phyloP scores from a whole-genome alignment of 2,888 invertebrate genomes.

The Busseola fusca region DNA sequence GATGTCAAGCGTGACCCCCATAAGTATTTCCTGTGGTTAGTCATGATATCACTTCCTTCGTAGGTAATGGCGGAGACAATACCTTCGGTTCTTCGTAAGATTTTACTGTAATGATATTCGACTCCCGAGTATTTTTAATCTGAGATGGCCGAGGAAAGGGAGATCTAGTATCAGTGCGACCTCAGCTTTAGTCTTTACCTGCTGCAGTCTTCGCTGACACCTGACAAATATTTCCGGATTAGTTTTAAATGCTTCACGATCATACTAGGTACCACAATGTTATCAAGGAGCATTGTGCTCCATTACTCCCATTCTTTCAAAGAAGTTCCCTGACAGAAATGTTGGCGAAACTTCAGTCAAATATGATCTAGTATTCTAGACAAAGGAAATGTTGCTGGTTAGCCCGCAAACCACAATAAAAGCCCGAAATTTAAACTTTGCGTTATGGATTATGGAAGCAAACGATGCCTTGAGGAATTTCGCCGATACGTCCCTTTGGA shows the following conservation, averaged over 20 bases:
- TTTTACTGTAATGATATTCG: neutral
- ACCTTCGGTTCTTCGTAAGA: slow-evolving; percentile 2
- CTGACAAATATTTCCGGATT: neutral
- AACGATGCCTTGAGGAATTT: slow-evolving; percentile 9
- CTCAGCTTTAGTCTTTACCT: neutral
- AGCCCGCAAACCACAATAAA: neutral
- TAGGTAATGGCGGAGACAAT: slow-evolving; percentile 25
- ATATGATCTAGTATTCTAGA: neutral
- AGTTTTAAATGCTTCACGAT: neutral
- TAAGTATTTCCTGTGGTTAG: slow-evolving; percentile 50
- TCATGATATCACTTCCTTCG: slow-evolving; percentile 40
- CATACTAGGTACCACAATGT: neutral
- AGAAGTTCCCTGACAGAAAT: neutral
- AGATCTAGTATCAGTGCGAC: neutral
- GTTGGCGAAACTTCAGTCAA: neutral
- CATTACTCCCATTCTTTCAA: neutral
- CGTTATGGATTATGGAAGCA: slow-evolving; percentile 5
- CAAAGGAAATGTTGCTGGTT: slow-evolving; percentile 1
- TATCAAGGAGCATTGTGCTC: neutral
- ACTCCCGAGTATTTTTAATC: neutral
- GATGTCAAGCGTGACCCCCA: slow-evolving; percentile 55
- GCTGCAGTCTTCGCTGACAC: neutral
- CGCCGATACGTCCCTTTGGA: slow-evolving; percentile 1
- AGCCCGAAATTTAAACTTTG: slow-evolving; percentile 2
- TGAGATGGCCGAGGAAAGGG: neutral